These are phyloP conservation scores for Pituophis catenifer DNA, from an alignment of 2,113 vertebrate species.

Conservation along the genomic window DNA sequence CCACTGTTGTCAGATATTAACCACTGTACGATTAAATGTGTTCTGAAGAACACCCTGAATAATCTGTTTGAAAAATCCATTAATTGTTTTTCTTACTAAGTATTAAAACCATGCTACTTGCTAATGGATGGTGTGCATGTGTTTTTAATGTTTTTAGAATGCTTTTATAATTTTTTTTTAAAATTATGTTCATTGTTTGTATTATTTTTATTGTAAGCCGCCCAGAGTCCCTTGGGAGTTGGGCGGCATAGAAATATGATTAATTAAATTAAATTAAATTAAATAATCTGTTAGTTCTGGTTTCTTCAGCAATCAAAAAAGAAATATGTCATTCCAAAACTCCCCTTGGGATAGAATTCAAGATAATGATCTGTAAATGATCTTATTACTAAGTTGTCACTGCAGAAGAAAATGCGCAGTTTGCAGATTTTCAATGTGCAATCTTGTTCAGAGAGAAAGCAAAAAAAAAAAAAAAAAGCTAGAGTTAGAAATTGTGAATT, in stretches of 20 bases:
- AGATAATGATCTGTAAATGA: not conserved
- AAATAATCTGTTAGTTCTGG: not conserved
- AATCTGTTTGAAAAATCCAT: not conserved
- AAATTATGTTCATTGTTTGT: too few relatives aligned
- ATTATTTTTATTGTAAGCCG: too few relatives aligned
- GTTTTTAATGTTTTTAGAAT: too few relatives aligned
- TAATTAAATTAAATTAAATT: too few relatives aligned
- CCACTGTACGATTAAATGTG: not conserved
- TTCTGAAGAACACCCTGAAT: not conserved
- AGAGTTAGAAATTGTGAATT: not conserved
- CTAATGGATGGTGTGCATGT: not conserved
- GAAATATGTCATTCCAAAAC: not conserved
- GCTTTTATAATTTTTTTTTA: too few relatives aligned
- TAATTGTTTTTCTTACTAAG: not conserved
- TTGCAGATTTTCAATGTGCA: not conserved
- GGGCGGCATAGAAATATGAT: too few relatives aligned
- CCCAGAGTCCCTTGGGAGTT: too few relatives aligned
- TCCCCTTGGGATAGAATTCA: not conserved
- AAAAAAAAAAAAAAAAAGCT: not conserved
- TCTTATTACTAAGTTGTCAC: not conserved
- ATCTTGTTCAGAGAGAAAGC: not conserved
- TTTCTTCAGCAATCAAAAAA: not conserved
- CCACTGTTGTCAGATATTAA: not conserved
- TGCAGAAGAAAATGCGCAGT: not conserved
- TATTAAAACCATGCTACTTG: not conserved